phyloP scores from a whole-genome alignment of 1,140 invertebrate genomes.

The Cydia strobilella region DNA sequence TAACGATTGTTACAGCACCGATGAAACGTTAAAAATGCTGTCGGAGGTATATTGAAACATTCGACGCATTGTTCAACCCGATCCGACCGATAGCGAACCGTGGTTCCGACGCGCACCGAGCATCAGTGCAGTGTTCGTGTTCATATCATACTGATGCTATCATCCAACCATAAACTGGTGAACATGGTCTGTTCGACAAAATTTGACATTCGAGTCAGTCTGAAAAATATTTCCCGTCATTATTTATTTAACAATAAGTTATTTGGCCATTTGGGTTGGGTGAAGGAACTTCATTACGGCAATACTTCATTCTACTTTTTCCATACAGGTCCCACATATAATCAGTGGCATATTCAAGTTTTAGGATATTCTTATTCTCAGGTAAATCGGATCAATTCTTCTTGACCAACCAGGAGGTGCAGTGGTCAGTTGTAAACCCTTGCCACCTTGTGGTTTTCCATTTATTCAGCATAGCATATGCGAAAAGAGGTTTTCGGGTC shows the following conservation, averaged over 20 bases:
- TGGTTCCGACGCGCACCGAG: conserved; percentile 51
- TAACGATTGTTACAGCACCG: conserved; percentile 77
- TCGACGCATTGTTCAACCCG: conserved; percentile 73
- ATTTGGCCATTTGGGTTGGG: no score
- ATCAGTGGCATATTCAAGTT: no score
- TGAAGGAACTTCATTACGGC: no score
- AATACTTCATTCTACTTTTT: no score
- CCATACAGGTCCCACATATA: no score
- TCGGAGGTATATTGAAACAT: conserved; percentile 77
- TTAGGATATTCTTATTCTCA: no score
- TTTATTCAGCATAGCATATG: no score
- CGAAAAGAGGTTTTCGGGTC: no score
- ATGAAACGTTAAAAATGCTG: conserved; percentile 80
- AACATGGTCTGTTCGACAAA: neutral
- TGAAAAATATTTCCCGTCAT: neutral
- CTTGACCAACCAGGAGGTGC: no score
- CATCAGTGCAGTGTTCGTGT: neutral
- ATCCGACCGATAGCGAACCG: conserved; percentile 73
- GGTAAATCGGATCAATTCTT: no score
- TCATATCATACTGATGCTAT: conserved; percentile 3
- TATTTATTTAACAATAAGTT: neutral
- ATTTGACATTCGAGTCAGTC: neutral
- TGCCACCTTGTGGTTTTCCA: no score
- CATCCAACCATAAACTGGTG: neutral
- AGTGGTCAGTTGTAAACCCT: no score